phyloP scores from a whole-genome alignment of 1,140 invertebrate genomes.

The Medauroidea extradentata region DNA sequence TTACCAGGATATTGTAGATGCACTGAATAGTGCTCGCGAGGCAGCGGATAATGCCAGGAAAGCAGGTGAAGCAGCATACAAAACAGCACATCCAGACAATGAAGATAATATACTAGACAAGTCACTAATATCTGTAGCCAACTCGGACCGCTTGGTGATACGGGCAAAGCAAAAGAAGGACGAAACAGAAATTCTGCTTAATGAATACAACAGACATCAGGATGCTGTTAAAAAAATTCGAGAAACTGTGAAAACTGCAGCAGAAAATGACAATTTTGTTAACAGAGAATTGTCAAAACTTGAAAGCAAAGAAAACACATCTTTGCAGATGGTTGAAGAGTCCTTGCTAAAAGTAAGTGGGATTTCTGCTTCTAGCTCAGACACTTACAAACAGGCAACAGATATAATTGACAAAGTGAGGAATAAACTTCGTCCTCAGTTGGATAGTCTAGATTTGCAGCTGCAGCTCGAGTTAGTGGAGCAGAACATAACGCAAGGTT shows the following conservation, averaged over 20 bases:
- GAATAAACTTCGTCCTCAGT: neutral
- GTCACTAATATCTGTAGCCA: slow-evolving; percentile 36
- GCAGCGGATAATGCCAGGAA: slow-evolving; percentile 60
- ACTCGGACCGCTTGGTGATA: slow-evolving; percentile 19
- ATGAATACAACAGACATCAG: slow-evolving; percentile 34
- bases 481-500: too few species aligned
- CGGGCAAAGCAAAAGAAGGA: slow-evolving; percentile 21
- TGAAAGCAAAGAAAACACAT: slow-evolving; percentile 24
- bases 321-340: too few species aligned
- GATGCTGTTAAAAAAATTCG: slow-evolving; percentile 46
- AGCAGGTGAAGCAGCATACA: slow-evolving; percentile 54
- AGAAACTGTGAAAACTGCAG: slow-evolving; percentile 47
- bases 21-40: slow-evolving; percentile 55
- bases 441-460: neutral
- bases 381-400: neutral
- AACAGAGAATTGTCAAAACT: slow-evolving; percentile 45
- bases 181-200: slow-evolving; percentile 32
- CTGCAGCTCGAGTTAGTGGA: too few species aligned
- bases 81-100: slow-evolving; percentile 43
- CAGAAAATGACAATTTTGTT: slow-evolving; percentile 51
- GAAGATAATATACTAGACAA: slow-evolving; percentile 44
- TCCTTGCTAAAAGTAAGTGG: neutral
- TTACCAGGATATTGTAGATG: slow-evolving; percentile 73
- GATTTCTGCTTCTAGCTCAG: neutral
- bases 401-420: neutral